phyloP scores from a whole-genome alignment of 1,140 invertebrate genomes.

The Macrosteles quadrilineatus region DNA sequence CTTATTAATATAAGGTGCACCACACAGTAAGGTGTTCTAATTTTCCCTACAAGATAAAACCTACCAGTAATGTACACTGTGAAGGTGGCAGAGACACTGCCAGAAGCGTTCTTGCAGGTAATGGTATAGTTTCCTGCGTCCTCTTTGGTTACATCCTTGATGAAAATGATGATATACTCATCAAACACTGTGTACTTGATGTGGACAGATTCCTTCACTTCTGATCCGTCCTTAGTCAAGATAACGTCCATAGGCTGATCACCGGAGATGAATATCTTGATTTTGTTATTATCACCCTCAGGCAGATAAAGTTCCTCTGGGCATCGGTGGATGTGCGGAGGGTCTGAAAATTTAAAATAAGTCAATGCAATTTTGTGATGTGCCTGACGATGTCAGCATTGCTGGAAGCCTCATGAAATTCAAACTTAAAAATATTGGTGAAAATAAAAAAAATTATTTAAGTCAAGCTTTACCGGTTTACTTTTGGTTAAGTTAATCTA shows the following conservation, averaged over 20 bases:
- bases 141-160: conserved; percentile 81
- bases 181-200: conserved; percentile 95
- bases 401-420: too few relatives aligned
- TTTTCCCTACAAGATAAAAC: too few relatives aligned
- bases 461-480: too few relatives aligned
- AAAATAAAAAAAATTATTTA: too few relatives aligned
- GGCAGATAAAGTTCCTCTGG: conserved; percentile 87
- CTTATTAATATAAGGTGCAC: too few relatives aligned
- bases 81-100: conserved; percentile 79
- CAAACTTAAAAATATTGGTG: too few relatives aligned
- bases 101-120: conserved; percentile 89
- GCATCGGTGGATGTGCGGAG: conserved; percentile 91
- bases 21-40: too few relatives aligned
- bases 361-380: conserved; percentile 30
- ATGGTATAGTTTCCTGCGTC: conserved; percentile 86
- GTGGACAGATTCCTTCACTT: conserved; percentile 62
- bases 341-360: conserved; percentile 60
- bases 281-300: conserved; percentile 93
- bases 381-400: too few relatives aligned
- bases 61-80: conserved; percentile 82
- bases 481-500: too few relatives aligned
- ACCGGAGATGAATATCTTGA: conserved; percentile 91
- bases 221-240: conserved; percentile 79
- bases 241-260: conserved; percentile 88
- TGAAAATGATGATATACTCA: conserved; percentile 92